Evolutionary conservation across 2,797 vertebrate species (phyloP).

Genomic region (Falco columbarius): DNA sequence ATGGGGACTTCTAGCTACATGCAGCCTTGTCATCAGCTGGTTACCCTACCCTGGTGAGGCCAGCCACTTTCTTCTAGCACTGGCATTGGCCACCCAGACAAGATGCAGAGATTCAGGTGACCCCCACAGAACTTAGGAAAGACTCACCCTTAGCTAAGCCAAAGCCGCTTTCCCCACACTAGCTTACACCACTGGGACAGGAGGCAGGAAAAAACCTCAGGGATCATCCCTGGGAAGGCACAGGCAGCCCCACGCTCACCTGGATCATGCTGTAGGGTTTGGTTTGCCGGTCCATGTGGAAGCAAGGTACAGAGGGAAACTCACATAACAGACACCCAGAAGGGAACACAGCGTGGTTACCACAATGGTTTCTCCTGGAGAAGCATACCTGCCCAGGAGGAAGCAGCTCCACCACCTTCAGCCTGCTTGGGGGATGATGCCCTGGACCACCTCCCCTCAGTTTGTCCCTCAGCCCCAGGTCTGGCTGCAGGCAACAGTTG

Average conservation of each 20-base stretch:
- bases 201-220: background rate
- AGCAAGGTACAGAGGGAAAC: background rate
- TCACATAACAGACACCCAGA: accelerated
- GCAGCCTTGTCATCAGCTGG: no score
- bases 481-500: background rate
- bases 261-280: background rate
- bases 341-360: accelerated
- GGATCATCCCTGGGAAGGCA: background rate
- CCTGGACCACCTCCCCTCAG: background rate
- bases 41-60: background rate
- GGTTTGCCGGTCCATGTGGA: background rate
- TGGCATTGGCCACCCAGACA: background rate
- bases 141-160: background rate
- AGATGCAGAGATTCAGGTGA: background rate
- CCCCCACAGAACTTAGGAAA: background rate
- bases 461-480: background rate
- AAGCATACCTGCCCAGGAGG: background rate
- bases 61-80: background rate
- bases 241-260: background rate
- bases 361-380: background rate
- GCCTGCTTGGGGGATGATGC: background rate
- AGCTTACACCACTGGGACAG: background rate
- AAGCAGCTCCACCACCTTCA: background rate
- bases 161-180: background rate
- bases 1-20: background rate